Conservation (phyloP, 2,797 vertebrate species). For the Sebastes vulpes region DNA sequence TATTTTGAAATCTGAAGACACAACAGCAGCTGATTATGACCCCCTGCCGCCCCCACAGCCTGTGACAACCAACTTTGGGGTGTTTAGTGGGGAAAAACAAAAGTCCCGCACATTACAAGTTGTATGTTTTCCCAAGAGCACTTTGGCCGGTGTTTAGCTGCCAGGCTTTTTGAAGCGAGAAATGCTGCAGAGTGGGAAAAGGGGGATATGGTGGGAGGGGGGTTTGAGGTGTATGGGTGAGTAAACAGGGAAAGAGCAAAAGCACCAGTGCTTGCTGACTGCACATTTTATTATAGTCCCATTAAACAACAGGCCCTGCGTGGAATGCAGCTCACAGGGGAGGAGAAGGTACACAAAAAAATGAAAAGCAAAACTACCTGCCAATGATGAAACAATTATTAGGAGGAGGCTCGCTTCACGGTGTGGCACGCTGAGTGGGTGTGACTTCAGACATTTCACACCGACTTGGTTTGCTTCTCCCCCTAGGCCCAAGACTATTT, state of each 20-base stretch:
- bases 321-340: constrained; percentile 67
- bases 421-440: constrained; percentile 14
- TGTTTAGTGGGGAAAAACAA: constrained; percentile 27
- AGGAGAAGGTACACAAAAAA: constrained; percentile 45
- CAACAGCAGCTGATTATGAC: constrained; percentile 21
- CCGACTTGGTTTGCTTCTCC: constrained; percentile 4
- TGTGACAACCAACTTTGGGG: constrained; percentile 18
- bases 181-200: constrained; percentile 51
- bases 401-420: constrained; percentile 6
- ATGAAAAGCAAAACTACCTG: constrained; percentile 6
- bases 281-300: constrained; percentile 71
- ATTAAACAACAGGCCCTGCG: constrained; percentile 76
- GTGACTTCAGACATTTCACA: constrained; percentile 32
- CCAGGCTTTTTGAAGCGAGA: constrained; percentile 62
- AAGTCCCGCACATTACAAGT: constrained; percentile 29
- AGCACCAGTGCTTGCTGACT: constrained; percentile 60
- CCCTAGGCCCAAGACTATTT: not conserved
- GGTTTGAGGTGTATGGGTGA: constrained; percentile 29
- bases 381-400: constrained; percentile 57
- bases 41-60: constrained; percentile 5
- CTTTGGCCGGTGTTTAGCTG: constrained; percentile 43
- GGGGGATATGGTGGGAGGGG: not conserved
- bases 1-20: constrained; percentile 26
- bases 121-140: constrained; percentile 42
- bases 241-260: constrained; percentile 57